These are phyloP conservation scores for Apamea epomidion DNA, from an alignment of 2,888 invertebrate species.

Conservation along the genomic window DNA sequence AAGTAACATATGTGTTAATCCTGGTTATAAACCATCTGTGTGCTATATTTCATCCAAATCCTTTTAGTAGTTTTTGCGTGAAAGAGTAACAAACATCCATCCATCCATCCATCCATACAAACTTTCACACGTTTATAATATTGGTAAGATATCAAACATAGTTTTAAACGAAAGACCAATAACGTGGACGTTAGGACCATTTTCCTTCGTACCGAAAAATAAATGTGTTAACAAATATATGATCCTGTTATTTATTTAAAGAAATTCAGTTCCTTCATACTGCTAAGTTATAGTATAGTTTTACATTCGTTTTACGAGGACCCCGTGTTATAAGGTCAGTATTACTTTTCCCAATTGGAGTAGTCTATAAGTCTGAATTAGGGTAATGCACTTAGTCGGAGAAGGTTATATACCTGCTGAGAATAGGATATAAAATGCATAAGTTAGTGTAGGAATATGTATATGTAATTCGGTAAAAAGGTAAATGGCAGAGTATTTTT, in stretches of 20 bases:
- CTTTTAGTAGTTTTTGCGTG: too few species aligned
- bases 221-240: background rate
- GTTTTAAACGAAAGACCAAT: background rate
- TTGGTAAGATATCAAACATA: background rate
- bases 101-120: too few species aligned
- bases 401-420: slow-evolving; percentile 13
- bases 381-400: slow-evolving; percentile 33
- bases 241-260: background rate
- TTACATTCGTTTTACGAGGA: slow-evolving; percentile 58
- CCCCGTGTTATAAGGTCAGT: slow-evolving; percentile 27
- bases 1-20: too few species aligned
- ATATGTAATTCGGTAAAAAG: background rate
- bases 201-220: background rate
- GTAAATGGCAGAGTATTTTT: background rate
- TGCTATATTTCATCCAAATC: too few species aligned
- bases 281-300: slow-evolving; percentile 27
- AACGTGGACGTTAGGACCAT: background rate
- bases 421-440: slow-evolving; percentile 30
- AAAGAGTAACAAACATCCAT: too few species aligned
- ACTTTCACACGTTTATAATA: too few species aligned
- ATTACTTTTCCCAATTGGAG: slow-evolving; percentile 51
- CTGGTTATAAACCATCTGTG: too few species aligned
- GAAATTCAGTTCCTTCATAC: slow-evolving; percentile 8
- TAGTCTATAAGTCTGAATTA: slow-evolving; percentile 41
- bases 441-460: slow-evolving; percentile 26